These are phyloP conservation scores for Meiosimyza decipiens DNA, from an alignment of 2,888 invertebrate genomes.

Conservation along the genomic window DNA sequence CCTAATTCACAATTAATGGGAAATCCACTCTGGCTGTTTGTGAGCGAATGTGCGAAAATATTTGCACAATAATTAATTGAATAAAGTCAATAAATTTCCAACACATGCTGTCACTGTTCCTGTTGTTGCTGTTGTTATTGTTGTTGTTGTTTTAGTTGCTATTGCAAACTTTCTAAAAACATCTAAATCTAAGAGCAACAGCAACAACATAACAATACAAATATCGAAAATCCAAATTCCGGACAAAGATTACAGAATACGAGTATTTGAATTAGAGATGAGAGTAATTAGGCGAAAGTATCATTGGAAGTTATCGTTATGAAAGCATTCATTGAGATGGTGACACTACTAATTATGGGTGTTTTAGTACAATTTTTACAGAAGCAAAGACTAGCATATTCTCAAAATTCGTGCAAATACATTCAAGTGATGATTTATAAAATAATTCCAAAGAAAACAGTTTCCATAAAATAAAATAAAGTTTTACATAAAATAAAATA, in stretches of 20 bases:
- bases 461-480: too few relatives aligned
- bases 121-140: too few relatives aligned
- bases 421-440: too few relatives aligned
- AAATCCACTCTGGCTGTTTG: slow-evolving; percentile 49
- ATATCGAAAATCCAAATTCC: slow-evolving; percentile 10
- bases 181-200: background rate
- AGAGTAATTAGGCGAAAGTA: background rate
- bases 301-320: too few relatives aligned
- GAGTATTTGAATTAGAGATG: background rate
- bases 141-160: too few relatives aligned
- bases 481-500: too few relatives aligned
- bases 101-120: slow-evolving; percentile 50
- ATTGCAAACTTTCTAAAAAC: slow-evolving; percentile 19
- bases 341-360: too few relatives aligned
- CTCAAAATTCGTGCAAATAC: too few relatives aligned
- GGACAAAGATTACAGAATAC: background rate
- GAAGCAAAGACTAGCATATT: too few relatives aligned
- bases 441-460: too few relatives aligned
- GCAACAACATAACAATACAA: slow-evolving; percentile 12
- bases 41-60: slow-evolving; percentile 49
- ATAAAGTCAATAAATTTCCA: slow-evolving; percentile 65
- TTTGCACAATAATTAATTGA: slow-evolving; percentile 66
- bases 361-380: too few relatives aligned
- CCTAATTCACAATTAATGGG: slow-evolving; percentile 64
- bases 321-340: too few relatives aligned